A percentile compares a stretch with the other conserved stretches of the same genome.
phyloP scores from a whole-genome alignment of 2,797 vertebrate genomes.

The Platyrinchus mystaceus region DNA sequence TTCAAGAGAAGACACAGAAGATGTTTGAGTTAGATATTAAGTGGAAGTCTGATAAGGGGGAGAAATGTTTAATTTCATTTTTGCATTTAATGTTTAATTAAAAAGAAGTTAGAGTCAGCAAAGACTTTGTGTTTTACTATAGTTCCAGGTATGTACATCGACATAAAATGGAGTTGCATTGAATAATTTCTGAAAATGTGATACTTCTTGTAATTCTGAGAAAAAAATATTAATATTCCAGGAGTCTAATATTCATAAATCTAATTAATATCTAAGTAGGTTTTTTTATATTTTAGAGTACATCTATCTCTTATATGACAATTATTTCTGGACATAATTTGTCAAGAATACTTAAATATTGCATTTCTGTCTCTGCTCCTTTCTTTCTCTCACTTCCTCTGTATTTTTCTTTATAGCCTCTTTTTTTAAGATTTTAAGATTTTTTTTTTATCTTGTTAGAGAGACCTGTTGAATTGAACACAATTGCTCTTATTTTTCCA shows the following conservation, averaged over 20 bases:
- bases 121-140: slow-evolving; percentile 66
- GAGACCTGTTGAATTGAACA: background rate
- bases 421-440: background rate
- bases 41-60: slow-evolving; percentile 47
- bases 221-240: slow-evolving; percentile 58
- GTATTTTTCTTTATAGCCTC: background rate
- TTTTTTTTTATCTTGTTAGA: background rate
- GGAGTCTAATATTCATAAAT: slow-evolving; percentile 41
- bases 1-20: slow-evolving; percentile 16
- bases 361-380: background rate
- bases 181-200: slow-evolving; percentile 54
- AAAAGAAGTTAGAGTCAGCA: slow-evolving; percentile 58
- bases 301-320: slow-evolving; percentile 11
- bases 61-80: slow-evolving; percentile 43
- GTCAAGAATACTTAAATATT: slow-evolving; percentile 22
- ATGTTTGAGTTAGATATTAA: slow-evolving; percentile 52
- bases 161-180: slow-evolving; percentile 30
- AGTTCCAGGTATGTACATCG: slow-evolving; percentile 46
- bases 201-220: slow-evolving; percentile 54
- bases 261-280: slow-evolving; percentile 34
- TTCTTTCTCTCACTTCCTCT: background rate
- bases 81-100: slow-evolving; percentile 68
- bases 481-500: background rate
- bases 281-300: background rate
- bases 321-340: slow-evolving; percentile 17